Evolutionary conservation across 2,113 vertebrate genomes (phyloP).

Genomic region (Bucco capensis): DNA sequence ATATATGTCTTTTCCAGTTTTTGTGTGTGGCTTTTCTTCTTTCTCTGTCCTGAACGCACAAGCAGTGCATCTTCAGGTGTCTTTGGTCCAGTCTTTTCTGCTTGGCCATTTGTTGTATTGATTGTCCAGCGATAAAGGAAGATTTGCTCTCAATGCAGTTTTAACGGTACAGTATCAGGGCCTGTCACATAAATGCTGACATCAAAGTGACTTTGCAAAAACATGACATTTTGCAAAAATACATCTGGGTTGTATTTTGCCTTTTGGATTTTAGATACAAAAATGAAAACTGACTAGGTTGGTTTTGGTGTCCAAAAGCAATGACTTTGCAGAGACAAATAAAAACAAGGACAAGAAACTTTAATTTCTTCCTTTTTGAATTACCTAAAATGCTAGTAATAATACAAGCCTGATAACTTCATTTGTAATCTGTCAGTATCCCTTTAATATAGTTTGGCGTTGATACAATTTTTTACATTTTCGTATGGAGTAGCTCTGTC

Average conservation of each 20-base stretch:
- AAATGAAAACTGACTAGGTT: background rate
- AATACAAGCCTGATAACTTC: background rate
- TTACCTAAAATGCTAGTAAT: background rate
- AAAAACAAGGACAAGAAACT: background rate
- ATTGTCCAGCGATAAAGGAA: background rate
- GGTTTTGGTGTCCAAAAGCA: background rate
- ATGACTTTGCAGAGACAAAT: background rate
- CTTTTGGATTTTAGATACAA: background rate
- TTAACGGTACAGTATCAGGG: background rate
- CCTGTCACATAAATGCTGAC: background rate
- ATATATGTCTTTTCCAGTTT: background rate
- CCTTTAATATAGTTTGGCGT: background rate
- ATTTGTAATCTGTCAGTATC: background rate
- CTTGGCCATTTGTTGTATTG: background rate
- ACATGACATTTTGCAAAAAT: background rate
- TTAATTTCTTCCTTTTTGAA: background rate
- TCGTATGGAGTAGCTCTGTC: background rate
- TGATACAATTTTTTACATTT: fast-evolving
- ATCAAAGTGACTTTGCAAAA: background rate
- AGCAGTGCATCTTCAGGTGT: background rate
- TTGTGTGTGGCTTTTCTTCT: background rate
- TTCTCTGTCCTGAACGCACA: background rate
- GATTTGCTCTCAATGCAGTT: background rate
- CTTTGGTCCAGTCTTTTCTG: background rate
- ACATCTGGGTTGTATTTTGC: background rate